A percentile compares a stretch with the other conserved stretches of the same genome.
These are phyloP conservation scores for Antheraea assamensis DNA, from an alignment of 2,888 invertebrate species.

Conservation along the genomic window DNA sequence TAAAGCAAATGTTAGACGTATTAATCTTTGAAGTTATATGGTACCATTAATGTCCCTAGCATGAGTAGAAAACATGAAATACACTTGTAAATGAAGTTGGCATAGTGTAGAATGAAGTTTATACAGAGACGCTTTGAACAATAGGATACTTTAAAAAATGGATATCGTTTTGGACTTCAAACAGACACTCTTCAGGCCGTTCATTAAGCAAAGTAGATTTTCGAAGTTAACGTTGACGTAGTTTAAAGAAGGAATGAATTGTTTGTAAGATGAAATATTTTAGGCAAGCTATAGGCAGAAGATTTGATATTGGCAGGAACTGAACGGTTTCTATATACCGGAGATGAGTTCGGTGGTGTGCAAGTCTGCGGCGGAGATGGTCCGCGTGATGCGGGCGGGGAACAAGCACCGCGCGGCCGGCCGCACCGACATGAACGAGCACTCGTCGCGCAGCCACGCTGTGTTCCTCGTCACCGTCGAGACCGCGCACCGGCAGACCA, in stretches of 20 bases:
- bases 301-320: constrained; percentile 57
- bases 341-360: constrained; percentile 97
- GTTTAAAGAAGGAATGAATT: too few relatives aligned
- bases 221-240: not conserved
- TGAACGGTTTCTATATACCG: constrained; percentile 95
- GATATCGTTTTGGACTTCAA: not conserved
- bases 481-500: constrained; percentile 82
- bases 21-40: not conserved
- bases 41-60: not conserved
- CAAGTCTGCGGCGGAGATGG: constrained; percentile 96
- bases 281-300: not conserved
- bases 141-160: not conserved
- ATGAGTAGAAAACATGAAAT: not conserved
- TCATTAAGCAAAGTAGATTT: not conserved
- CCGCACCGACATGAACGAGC: constrained; percentile 99
- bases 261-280: not conserved
- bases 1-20: not conserved
- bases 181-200: not conserved
- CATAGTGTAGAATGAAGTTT: not conserved
- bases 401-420: constrained; percentile 97
- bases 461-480: constrained; percentile 99
- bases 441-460: constrained; percentile 98
- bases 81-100: not conserved
- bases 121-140: not conserved
- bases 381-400: constrained; percentile 95